phyloP scores from a whole-genome alignment of 2,888 invertebrate species.

The Leptogaster cylindrica region DNA sequence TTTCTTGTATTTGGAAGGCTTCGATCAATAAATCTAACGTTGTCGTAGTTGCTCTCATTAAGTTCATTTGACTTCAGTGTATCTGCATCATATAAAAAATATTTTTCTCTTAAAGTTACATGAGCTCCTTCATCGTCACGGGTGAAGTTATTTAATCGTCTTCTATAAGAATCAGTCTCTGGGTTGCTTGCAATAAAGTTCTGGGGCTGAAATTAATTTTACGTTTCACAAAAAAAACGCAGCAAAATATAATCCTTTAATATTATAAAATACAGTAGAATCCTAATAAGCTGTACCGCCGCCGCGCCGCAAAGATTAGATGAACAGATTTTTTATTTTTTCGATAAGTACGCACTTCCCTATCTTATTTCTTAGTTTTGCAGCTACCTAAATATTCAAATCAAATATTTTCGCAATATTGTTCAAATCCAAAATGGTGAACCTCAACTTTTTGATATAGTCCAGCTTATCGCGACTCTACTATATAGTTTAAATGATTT shows the following conservation, averaged over 20 bases:
- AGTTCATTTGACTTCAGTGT: constrained; percentile 39
- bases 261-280: too few species aligned
- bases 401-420: too few species aligned
- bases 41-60: constrained; percentile 40
- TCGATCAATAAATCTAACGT: constrained; percentile 53
- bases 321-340: too few species aligned
- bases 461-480: too few species aligned
- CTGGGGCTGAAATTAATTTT: constrained; percentile 59
- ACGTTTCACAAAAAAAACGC: not conserved
- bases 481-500: too few species aligned
- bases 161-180: constrained; percentile 70
- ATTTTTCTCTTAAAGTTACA: constrained; percentile 70
- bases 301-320: too few species aligned
- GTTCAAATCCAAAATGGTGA: too few species aligned
- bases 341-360: too few species aligned
- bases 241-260: not conserved
- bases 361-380: too few species aligned
- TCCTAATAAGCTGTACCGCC: too few species aligned
- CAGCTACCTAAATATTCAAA: too few species aligned
- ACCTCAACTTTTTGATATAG: too few species aligned
- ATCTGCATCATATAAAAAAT: constrained; percentile 63
- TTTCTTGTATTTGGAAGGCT: constrained; percentile 57
- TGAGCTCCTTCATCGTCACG: constrained; percentile 65
- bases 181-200: constrained; percentile 65
- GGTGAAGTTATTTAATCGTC: constrained; percentile 68